Percentiles rank a stretch among this genome's conserved stretches.
Evolutionary conservation across 2,113 vertebrate species (phyloP).

Genomic region (Cacatua alba): DNA sequence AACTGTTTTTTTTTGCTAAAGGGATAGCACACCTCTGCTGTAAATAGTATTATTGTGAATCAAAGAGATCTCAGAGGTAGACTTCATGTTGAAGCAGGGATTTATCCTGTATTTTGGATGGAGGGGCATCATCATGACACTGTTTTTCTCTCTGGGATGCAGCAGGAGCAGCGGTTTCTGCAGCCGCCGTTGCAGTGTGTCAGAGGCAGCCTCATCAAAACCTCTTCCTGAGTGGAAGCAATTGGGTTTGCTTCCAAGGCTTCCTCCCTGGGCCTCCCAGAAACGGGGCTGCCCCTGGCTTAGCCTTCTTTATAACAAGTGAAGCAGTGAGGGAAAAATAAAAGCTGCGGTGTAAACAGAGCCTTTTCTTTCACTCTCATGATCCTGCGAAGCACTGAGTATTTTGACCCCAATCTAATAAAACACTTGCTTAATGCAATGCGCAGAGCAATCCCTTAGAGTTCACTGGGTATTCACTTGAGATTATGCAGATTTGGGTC

Average conservation of each 20-base stretch:
- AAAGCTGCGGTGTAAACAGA: slow-evolving; percentile 48
- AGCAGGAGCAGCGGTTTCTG: neutral
- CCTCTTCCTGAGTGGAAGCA: slow-evolving; percentile 10
- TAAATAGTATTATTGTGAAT: neutral
- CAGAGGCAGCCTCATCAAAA: neutral
- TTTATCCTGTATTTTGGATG: neutral
- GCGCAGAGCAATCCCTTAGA: neutral
- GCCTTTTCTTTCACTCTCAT: slow-evolving; percentile 31
- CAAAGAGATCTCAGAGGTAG: neutral
- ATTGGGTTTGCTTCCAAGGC: slow-evolving; percentile 5
- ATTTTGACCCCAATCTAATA: slow-evolving; percentile 17
- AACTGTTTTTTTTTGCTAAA: neutral
- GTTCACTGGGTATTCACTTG: slow-evolving; percentile 42
- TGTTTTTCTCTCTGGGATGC: neutral
- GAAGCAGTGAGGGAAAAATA: slow-evolving; percentile 37
- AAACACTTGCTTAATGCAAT: neutral
- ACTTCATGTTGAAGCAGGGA: neutral
- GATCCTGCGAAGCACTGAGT: slow-evolving; percentile 7
- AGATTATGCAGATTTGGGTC: slow-evolving; percentile 47
- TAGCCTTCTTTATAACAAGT: slow-evolving; percentile 9
- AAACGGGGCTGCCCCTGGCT: neutral
- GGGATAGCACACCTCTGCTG: neutral
- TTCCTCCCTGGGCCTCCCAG: slow-evolving; percentile 20
- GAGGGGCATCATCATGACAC: neutral
- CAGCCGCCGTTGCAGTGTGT: neutral